These are phyloP conservation scores for Alentia gelatinosa DNA, from an alignment of 2,888 invertebrate genomes.

Conservation along the genomic window DNA sequence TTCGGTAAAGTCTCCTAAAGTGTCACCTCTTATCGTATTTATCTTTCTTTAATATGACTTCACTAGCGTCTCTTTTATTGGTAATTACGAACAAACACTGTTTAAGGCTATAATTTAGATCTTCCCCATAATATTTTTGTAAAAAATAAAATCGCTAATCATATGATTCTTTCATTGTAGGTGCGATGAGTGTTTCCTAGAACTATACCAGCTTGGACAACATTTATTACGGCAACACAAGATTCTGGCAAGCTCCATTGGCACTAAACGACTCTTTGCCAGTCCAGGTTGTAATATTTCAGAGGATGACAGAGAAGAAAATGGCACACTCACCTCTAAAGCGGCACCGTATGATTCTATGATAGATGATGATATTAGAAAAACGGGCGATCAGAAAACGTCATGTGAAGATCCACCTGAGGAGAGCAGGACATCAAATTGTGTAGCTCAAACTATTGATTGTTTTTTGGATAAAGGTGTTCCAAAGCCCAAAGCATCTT, in stretches of 20 bases:
- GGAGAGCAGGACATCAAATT: no score
- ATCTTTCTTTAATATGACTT: no score
- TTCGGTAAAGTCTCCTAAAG: no score
- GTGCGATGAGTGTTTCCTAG: background rate
- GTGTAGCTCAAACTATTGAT: no score
- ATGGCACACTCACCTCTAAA: background rate
- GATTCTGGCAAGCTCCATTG: background rate
- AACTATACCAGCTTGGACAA: conserved; percentile 33
- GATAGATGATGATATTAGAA: background rate
- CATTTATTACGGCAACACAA: conserved; percentile 24
- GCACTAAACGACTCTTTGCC: background rate
- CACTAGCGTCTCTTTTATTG: no score
- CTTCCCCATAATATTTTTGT: no score
- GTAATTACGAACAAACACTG: no score
- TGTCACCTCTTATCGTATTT: no score
- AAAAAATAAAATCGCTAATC: no score
- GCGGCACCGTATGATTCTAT: background rate
- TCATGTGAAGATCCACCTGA: background rate
- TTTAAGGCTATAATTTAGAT: no score
- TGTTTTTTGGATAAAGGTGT: no score
- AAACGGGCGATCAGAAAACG: background rate
- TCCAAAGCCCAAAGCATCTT: no score
- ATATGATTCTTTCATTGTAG: background rate
- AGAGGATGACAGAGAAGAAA: background rate
- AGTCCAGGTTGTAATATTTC: background rate